Evolutionary conservation across 1,140 invertebrate species (phyloP), one percentile per base, ranked within the genome.

Genomic region (Bemisia tabaci): DNA sequence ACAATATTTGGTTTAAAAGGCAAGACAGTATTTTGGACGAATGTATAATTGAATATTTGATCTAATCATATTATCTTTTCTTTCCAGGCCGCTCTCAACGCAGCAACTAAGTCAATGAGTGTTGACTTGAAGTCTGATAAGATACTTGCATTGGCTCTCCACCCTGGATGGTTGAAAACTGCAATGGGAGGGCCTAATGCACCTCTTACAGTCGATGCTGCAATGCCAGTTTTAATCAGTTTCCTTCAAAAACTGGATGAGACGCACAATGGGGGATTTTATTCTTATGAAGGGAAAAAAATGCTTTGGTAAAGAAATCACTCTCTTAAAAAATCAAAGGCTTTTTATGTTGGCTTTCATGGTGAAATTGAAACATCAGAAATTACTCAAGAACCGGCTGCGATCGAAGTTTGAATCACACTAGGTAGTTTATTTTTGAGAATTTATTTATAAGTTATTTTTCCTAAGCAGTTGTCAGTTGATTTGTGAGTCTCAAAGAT

Each of bases 141-240:
- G 39, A 94, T 97, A 66, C 71, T 94, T 1, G 87, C 84, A 0
- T 79, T 86, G 0, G 83, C 82, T 62, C 72, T 96, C 61, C 92
- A 95, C 79, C 93, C 93, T 1, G 93, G 93, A 1, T 95, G 92
- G 92, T 90, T 95, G 0, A 84, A 86, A 72, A 95, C 93, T 0
- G 88, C 90, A 67, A 89, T 95, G 90, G 92, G 92, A 2, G 91
- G 91, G 12, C 75, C 77, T 62, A 87, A 86, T 70, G 93, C 92
- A 1, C 85, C 85, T 0, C 73, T 94, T 12, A 84, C 86, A 65
- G 76, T 91, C 12, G 79, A 86, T 59, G 80, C 83, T 1, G 87
- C 87, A 73, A 82, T 85, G 0, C 70, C 69, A 0, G 77, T 81
- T 9, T 87, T 95, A 26, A 74, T 94, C 5, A 75, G 83, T 12